Percentiles rank a stretch among this genome's conserved stretches.
Conservation (phyloP, 2,888 invertebrate genomes). For the Gymnoscelis rufifasciata region DNA sequence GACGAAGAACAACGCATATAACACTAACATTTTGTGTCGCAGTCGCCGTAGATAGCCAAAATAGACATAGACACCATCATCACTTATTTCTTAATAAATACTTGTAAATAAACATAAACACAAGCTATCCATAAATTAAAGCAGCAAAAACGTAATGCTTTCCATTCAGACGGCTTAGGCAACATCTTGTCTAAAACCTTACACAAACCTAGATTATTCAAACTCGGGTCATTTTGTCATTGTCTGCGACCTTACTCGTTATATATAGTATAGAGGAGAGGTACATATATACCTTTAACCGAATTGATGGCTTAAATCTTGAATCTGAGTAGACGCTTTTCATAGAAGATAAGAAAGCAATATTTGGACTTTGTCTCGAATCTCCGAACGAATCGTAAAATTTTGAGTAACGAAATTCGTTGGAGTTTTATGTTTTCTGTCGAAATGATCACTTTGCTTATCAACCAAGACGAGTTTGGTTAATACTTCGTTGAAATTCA, state of each 20-base stretch:
- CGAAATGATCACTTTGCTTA: background rate
- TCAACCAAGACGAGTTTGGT: too few relatives aligned
- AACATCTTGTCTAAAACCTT: background rate
- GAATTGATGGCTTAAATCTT: background rate
- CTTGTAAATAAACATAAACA: background rate
- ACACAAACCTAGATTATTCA: background rate
- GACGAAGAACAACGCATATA: too few relatives aligned
- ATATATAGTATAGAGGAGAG: too few relatives aligned
- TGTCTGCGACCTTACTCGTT: constrained; percentile 4
- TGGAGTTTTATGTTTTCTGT: too few relatives aligned
- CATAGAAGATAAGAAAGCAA: background rate
- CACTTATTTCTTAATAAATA: background rate
- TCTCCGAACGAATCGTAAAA: background rate
- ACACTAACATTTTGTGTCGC: too few relatives aligned
- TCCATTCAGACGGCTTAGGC: background rate
- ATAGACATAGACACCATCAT: too few relatives aligned
- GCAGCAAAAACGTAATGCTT: background rate
- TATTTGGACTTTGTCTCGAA: background rate
- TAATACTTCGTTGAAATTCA: too few relatives aligned
- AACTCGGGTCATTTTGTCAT: constrained; percentile 1
- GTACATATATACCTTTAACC: background rate
- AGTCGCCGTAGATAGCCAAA: too few relatives aligned
- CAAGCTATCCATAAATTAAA: background rate
- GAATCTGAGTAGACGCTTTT: background rate
- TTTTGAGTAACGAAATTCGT: too few relatives aligned